Evolutionary conservation across 1,140 invertebrate genomes (phyloP), one percentile per base, ranked within the genome.

Genomic region (Micrasema longulum): DNA sequence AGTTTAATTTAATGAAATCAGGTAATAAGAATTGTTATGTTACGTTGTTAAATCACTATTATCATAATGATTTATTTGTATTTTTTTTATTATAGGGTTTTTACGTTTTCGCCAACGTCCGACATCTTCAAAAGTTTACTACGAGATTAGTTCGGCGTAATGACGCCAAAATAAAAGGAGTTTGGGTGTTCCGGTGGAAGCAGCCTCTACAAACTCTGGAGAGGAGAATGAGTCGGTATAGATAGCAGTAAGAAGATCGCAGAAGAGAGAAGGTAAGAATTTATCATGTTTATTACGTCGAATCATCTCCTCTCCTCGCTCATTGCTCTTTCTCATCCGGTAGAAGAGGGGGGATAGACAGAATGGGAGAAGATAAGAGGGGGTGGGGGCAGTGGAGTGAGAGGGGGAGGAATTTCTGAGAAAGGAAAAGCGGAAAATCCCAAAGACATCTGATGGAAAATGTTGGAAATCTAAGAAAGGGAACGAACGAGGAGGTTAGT

Each of bases 231-330:
- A 69, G 23, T 11, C 65, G 60, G 66, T 36, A 23, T 50, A 36
- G 2, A 2, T 12, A n/a, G 63, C 22, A 45, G 62, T 45, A 50
- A 38, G 55, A 60, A 18, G 45, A 52, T 52, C 23, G 45, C 63
- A 36, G 50, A 43, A 69, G 50, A 64, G 63, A 53, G 52, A 41
- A 52, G 67, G 60, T 63, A 53, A 72, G 74, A 75, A 75, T 75
- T 75, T 75, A 75, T 75, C 74, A 75, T 75, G 74, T 75, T 75
- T 75, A 75, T 75, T 75, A 75, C 74, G 74, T 72, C 74, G 74
- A 75, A 75, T 75, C 74, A 75, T 75, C 74, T 72, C 66, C 67
- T 74, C 66, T 74, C 62, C 66, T 69, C 35, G 31, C 57, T 45
- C 66, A 73, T 73, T 73, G 71, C 71, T 64, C 71, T 73, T 73